These are phyloP conservation scores for Cercocebus atys DNA, from an alignment of 2,113 vertebrate genomes.

Conservation along the genomic window DNA sequence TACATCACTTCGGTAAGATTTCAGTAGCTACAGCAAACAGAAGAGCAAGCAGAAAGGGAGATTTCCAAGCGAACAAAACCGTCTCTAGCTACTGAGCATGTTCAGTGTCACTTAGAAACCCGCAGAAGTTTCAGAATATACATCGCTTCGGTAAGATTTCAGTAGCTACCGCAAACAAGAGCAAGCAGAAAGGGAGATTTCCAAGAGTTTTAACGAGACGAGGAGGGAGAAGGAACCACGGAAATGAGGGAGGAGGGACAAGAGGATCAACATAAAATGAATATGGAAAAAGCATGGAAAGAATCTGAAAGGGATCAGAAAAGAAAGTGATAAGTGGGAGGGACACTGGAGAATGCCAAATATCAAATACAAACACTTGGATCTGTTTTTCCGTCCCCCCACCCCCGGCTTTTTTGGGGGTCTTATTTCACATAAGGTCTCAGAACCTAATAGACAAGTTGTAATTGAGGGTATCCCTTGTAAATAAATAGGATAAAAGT, in stretches of 20 bases:
- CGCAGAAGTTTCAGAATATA: constrained; percentile 59
- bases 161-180: not conserved
- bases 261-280: not conserved
- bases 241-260: not conserved
- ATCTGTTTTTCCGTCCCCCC: not conserved
- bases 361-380: not conserved
- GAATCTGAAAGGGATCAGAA: not conserved
- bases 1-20: constrained; percentile 9
- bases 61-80: constrained; percentile 38
- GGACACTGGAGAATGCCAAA: not conserved
- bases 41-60: not conserved
- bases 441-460: not conserved
- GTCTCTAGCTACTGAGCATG: constrained; percentile 71
- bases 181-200: not conserved
- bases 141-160: constrained; percentile 25
- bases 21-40: not conserved
- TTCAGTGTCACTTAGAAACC: constrained; percentile 58
- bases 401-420: no score
- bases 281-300: not conserved
- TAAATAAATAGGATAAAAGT: not conserved
- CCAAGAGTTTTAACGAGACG: not conserved
- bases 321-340: not conserved
- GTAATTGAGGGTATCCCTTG: not conserved
- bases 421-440: not conserved
- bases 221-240: not conserved